phyloP scores from a whole-genome alignment of 2,888 invertebrate species.

The Pyrrhia umbra region DNA sequence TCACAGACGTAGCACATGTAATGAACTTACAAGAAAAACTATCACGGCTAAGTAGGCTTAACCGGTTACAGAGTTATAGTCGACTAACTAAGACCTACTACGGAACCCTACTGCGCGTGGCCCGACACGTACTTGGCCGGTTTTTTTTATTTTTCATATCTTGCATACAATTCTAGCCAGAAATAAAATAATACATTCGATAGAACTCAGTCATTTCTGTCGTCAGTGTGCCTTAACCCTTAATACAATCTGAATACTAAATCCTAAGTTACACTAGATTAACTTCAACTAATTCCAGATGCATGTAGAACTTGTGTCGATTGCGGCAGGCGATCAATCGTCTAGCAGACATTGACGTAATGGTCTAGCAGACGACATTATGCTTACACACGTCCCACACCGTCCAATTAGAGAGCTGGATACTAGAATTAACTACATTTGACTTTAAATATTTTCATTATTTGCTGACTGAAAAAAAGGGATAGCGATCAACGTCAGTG shows the following conservation, averaged over 20 bases:
- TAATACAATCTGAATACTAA: background rate
- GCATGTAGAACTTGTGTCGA: slow-evolving; percentile 23
- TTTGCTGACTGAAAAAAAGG: background rate
- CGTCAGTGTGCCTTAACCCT: background rate
- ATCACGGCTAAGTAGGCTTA: too few species aligned
- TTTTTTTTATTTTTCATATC: too few species aligned
- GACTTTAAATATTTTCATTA: too few species aligned
- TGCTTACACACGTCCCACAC: slow-evolving; percentile 43
- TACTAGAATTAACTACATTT: background rate
- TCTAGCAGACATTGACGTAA: slow-evolving; percentile 50
- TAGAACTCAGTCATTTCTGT: background rate
- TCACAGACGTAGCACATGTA: too few species aligned
- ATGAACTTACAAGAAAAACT: too few species aligned
- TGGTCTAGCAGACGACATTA: slow-evolving; percentile 38
- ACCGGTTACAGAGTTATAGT: too few species aligned
- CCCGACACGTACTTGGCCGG: too few species aligned
- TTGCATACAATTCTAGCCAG: too few species aligned
- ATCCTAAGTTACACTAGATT: background rate
- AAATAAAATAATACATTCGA: too few species aligned
- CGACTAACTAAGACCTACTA: too few species aligned
- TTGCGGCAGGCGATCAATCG: slow-evolving; percentile 48
- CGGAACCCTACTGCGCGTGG: too few species aligned
- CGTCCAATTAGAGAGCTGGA: slow-evolving; percentile 10
- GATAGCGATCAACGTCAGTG: too few species aligned
- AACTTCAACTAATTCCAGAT: slow-evolving; percentile 15